These are phyloP conservation scores for Uromys caudimaculatus DNA, from an alignment of 2,797 vertebrate species.

Conservation along the genomic window DNA sequence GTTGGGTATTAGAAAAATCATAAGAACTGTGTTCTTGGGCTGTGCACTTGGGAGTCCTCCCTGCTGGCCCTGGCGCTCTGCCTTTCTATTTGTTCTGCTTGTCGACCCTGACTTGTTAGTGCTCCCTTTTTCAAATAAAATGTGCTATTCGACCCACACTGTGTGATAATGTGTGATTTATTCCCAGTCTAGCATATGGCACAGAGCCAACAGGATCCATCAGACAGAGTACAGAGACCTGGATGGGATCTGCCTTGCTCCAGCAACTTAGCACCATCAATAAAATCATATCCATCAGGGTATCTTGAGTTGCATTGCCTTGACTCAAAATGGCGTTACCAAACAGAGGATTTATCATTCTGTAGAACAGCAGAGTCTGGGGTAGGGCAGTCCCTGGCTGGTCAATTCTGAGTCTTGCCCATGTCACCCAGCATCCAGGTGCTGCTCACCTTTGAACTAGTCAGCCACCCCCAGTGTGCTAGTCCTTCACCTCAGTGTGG, in stretches of 20 bases:
- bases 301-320: background rate
- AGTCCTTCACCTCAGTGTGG: background rate
- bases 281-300: background rate
- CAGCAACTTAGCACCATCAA: background rate
- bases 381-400: background rate
- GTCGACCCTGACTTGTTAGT: background rate
- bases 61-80: background rate
- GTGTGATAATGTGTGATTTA: background rate
- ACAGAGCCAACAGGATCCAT: background rate
- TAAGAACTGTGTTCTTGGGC: background rate
- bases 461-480: rapidly evolving
- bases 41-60: background rate
- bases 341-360: background rate
- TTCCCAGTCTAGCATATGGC: background rate
- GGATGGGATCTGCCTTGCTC: background rate
- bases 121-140: background rate
- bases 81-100: background rate
- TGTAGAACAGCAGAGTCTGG: background rate
- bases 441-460: background rate
- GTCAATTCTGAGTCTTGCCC: background rate
- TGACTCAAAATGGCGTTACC: background rate
- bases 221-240: background rate
- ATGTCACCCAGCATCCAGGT: background rate
- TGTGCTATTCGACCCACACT: background rate
- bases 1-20: background rate